Evolutionary conservation across 1,140 invertebrate species (phyloP).

Genomic region (Leptinotarsa undecemlineata): DNA sequence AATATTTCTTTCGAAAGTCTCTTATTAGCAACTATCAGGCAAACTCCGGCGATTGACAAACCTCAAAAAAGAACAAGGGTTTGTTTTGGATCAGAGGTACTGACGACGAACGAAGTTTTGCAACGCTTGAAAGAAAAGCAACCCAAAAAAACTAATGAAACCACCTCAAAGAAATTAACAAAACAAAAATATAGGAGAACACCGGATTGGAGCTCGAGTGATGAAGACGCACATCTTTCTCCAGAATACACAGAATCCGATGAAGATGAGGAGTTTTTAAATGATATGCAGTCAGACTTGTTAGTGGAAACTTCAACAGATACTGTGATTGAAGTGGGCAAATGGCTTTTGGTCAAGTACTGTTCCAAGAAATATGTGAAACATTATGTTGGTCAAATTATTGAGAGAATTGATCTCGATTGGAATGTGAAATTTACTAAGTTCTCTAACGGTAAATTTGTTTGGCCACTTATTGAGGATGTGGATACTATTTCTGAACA

Average conservation of each 20-base stretch:
- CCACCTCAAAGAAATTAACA: not conserved
- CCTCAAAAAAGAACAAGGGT: not conserved
- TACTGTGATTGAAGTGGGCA: not conserved
- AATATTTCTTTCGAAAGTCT: not conserved
- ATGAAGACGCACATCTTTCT: not conserved
- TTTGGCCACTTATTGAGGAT: not conserved
- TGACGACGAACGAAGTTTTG: not conserved
- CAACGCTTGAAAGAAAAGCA: not conserved
- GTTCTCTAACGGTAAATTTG: not conserved
- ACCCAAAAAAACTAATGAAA: not conserved
- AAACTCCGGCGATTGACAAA: not conserved
- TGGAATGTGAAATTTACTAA: constrained; percentile 1
- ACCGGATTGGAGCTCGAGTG: not conserved
- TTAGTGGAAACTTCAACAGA: not conserved
- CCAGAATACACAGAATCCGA: not conserved
- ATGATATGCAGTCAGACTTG: not conserved
- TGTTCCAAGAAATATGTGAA: constrained; percentile 3
- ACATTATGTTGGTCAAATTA: constrained; percentile 1
- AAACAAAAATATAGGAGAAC: not conserved
- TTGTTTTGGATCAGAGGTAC: not conserved
- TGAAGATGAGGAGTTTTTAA: constrained; percentile 3
- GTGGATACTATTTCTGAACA: constrained; percentile 3
- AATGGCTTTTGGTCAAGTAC: not conserved
- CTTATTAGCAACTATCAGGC: not conserved
- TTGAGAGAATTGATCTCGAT: not conserved